Conservation (phyloP, 2,797 vertebrate genomes). For the Oreochromis mossambicus region DNA sequence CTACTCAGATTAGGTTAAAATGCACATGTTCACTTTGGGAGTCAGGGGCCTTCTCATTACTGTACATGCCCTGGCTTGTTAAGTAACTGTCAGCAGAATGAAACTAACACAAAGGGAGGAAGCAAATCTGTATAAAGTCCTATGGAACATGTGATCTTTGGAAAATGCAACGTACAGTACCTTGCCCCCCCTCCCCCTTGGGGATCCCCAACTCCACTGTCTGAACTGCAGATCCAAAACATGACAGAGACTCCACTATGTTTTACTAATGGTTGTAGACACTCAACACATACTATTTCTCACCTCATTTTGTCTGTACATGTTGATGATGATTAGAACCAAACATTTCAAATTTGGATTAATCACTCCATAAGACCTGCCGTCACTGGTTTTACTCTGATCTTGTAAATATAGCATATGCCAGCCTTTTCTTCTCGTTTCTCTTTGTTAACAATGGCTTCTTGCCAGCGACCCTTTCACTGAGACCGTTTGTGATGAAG, state of each 20-base stretch:
- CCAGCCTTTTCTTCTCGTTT: neutral
- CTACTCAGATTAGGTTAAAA: neutral
- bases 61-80: neutral
- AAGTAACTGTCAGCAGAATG: neutral
- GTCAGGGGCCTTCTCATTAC: neutral
- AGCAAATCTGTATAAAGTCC: neutral
- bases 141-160: neutral
- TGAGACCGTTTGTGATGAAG: neutral
- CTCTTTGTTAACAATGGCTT: neutral
- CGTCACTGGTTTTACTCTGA: neutral
- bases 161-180: neutral
- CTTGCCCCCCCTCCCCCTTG: fast-evolving
- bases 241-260: neutral
- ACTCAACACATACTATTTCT: neutral
- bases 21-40: neutral
- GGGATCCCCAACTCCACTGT: neutral
- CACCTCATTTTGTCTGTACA: neutral
- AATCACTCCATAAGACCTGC: no score
- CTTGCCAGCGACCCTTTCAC: neutral
- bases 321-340: neutral
- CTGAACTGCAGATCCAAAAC: neutral
- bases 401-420: neutral
- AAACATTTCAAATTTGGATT: no score
- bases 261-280: neutral
- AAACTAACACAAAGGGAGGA: neutral